A percentile compares a stretch with the other conserved stretches of the same genome.
Evolutionary conservation across 2,113 vertebrate species (phyloP).

Genomic region (Numida meleagris): DNA sequence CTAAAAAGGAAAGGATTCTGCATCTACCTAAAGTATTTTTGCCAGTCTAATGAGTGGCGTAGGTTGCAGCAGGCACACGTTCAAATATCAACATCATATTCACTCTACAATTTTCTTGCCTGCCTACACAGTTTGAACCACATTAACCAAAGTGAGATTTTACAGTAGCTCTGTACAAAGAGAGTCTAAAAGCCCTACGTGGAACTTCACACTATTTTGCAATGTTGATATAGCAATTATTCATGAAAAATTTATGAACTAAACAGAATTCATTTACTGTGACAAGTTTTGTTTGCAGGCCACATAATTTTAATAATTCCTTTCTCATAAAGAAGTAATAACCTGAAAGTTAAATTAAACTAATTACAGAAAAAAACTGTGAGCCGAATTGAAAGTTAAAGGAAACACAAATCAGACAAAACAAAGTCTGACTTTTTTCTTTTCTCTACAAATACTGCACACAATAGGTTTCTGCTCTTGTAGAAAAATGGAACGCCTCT

Average conservation of each 20-base stretch:
- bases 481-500: neutral
- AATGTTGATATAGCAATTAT: neutral
- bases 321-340: neutral
- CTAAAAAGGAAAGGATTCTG: neutral
- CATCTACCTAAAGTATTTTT: constrained; percentile 19
- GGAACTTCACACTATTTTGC: neutral
- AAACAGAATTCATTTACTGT: neutral
- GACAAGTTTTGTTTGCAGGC: neutral
- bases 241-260: neutral
- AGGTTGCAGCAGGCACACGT: neutral
- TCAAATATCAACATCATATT: constrained; percentile 17
- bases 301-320: neutral
- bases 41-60: constrained; percentile 5
- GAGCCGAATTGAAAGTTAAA: neutral
- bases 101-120: neutral
- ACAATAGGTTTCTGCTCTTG: neutral
- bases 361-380: neutral
- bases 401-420: neutral
- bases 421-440: neutral
- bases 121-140: constrained; percentile 30
- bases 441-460: neutral
- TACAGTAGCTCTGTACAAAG: neutral
- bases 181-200: neutral
- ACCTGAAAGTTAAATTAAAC: neutral
- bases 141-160: constrained; percentile 24